These are phyloP conservation scores for Eupithecia tripunctaria DNA, from an alignment of 2,888 invertebrate species.

Conservation along the genomic window DNA sequence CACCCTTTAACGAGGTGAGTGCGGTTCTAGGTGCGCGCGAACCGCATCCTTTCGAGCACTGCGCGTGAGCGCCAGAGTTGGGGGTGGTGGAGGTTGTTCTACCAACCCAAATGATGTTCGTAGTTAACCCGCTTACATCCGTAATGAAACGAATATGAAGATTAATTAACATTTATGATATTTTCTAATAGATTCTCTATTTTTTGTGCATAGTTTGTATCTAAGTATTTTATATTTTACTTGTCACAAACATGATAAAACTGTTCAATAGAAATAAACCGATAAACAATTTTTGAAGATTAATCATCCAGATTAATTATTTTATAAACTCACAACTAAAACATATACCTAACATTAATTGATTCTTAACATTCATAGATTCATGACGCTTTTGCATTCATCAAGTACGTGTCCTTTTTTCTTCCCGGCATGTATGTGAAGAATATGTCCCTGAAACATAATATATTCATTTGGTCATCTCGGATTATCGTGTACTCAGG, in stretches of 20 bases:
- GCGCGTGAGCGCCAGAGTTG: no score
- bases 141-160: neutral
- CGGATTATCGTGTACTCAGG: no score
- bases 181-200: neutral
- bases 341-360: neutral
- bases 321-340: neutral
- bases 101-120: no score
- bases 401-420: constrained; percentile 2
- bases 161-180: neutral
- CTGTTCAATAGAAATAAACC: neutral
- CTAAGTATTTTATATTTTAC: neutral
- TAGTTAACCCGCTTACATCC: neutral
- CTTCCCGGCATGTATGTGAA: constrained; percentile 8
- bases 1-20: no score
- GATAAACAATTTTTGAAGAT: neutral
- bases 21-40: no score
- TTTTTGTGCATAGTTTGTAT: neutral
- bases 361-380: neutral
- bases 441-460: constrained; percentile 8
- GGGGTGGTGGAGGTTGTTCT: no score
- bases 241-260: neutral
- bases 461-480: no score
- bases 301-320: neutral
- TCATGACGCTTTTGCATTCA: no score
- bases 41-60: no score